Evolutionary conservation across 23 tunicate species (phyloP), one percentile per base, ranked within the genome.

Genomic region (Diplosoma virens): DNA sequence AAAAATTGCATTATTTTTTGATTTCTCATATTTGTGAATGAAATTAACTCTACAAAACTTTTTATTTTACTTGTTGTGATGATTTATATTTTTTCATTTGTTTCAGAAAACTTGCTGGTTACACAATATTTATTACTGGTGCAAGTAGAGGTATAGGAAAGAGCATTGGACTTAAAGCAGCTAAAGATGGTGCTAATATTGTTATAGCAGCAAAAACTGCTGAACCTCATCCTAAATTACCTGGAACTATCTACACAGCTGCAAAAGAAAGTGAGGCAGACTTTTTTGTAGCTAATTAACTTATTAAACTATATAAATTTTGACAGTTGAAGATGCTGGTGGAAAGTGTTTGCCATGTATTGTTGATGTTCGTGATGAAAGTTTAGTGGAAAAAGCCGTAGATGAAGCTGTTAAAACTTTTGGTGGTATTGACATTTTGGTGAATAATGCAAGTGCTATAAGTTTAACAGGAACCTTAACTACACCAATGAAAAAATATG

Each of bases 181-280:
- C 99, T 1, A 73, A 47, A 54, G 99, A 95, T 79, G 96, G 99
- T 24, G 99, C 99, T 1, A 95, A 95, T 65, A 81, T 95, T 29
- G 99, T 95, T 3, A 80, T 95, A 53, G 99, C 99, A 1, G 99
- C 99, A 7, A 95, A 95, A 71, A 95, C 99, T 32, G 96, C 99
- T 36, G 82, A 89, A 37, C 81, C 99, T 26, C 99, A 95, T 80
- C 96, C 99, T 18, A 95, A 89, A 81, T 89, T 95, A 0, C 99
- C 96, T 58, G 99, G 99, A 59, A 95, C 99, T 41, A 95, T 95
- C 35, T 95, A 85, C 73, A 95, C 99, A 21, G 99, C 99, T 3
- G 99, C 99, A 1, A 95, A 95, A 59, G 99, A 92, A 81, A 92
- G 92, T 86, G 59, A 37, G 80, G 17, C 24, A 56, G 20, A 41